phyloP scores from a whole-genome alignment of 1,140 invertebrate genomes.

The Atta colombica region DNA sequence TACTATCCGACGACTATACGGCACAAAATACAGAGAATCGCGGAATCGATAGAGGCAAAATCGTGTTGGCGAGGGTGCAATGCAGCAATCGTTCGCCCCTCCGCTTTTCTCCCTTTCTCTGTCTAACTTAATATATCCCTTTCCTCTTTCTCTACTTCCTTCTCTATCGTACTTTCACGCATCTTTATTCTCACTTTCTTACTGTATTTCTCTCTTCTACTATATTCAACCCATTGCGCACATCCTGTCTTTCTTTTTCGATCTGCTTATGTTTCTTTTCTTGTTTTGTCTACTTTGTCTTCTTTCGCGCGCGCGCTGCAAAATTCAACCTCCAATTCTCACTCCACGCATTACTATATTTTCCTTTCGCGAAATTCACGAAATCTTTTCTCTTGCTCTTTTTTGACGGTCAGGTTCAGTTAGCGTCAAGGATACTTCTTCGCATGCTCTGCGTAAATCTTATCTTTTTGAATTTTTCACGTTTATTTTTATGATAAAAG shows the following conservation, averaged over 20 bases:
- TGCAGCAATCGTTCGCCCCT: slow-evolving; percentile 76
- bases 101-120: slow-evolving; percentile 42
- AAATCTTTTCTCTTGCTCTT: slow-evolving; percentile 36
- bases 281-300: slow-evolving; percentile 43
- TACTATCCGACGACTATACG: slow-evolving; percentile 66
- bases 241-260: neutral
- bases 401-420: neutral
- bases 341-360: slow-evolving; percentile 13
- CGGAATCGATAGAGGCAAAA: slow-evolving; percentile 80
- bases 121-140: slow-evolving; percentile 32
- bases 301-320: neutral
- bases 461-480: neutral
- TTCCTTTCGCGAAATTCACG: slow-evolving; percentile 4
- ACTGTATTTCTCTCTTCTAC: neutral
- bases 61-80: slow-evolving; percentile 79
- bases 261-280: slow-evolving; percentile 24
- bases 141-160: slow-evolving; percentile 3
- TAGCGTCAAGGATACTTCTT: neutral
- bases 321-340: slow-evolving; percentile 31
- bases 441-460: neutral
- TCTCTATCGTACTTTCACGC: slow-evolving; percentile 49
- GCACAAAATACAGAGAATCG: slow-evolving; percentile 79
- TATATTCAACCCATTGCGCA: slow-evolving; percentile 25
- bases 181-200: slow-evolving; percentile 45
- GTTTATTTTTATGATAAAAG: neutral